Evolutionary conservation across 2,113 vertebrate genomes (phyloP).

Genomic region (Hippocampus barbouri): DNA sequence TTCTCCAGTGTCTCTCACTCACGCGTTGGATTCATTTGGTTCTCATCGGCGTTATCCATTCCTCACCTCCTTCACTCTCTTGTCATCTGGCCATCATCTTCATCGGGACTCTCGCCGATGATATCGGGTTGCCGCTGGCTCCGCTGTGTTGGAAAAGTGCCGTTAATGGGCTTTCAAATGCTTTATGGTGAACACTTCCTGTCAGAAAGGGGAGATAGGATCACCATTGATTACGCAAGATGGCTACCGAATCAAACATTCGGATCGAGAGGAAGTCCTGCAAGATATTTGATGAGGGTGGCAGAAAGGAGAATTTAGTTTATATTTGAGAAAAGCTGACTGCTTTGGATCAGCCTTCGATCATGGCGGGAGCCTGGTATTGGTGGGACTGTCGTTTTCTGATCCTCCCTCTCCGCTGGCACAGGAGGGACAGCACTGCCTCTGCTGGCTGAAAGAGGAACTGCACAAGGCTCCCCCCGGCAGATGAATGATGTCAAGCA

Average conservation of each 20-base stretch:
- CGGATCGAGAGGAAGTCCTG: conserved; percentile 28
- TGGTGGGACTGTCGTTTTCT: neutral
- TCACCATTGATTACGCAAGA: conserved; percentile 51
- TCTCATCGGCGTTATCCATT: conserved; percentile 46
- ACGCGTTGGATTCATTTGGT: conserved; percentile 63
- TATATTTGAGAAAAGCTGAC: conserved; percentile 11
- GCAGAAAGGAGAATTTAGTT: neutral
- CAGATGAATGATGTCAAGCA: conserved; percentile 75
- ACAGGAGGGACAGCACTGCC: conserved; percentile 63
- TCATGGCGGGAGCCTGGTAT: neutral
- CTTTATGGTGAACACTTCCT: conserved; percentile 56
- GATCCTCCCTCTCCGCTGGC: conserved; percentile 10
- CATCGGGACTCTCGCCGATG: conserved; percentile 54
- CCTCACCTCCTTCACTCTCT: conserved; percentile 40
- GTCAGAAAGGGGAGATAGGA: conserved; percentile 54
- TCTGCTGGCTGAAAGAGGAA: conserved; percentile 54
- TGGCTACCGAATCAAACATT: conserved; percentile 39
- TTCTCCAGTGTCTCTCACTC: neutral
- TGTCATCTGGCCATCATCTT: conserved; percentile 57
- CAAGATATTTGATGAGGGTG: neutral
- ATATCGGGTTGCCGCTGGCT: conserved; percentile 50
- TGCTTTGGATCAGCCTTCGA: neutral
- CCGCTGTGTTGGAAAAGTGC: conserved; percentile 31
- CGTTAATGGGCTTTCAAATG: conserved; percentile 60
- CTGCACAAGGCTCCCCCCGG: conserved; percentile 40